These are phyloP conservation scores for Leptoteleia sp. DNA, from an alignment of 1,140 invertebrate genomes.

Conservation along the genomic window DNA sequence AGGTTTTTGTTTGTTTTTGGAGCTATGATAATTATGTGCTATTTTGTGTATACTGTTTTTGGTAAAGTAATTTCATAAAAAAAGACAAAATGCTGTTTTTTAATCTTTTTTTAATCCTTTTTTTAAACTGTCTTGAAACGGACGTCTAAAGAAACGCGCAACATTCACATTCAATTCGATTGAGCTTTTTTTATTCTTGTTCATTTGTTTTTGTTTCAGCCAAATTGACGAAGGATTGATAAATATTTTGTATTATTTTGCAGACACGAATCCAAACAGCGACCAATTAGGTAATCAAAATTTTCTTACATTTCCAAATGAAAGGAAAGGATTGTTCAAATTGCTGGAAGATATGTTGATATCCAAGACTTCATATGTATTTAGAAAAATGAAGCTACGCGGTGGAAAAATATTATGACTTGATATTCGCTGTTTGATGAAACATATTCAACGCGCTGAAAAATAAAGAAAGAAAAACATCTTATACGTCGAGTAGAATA, in stretches of 20 bases:
- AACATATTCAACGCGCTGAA: constrained; percentile 10
- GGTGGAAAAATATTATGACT: constrained; percentile 43
- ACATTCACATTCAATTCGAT: no score
- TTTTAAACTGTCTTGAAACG: no score
- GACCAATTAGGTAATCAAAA: constrained; percentile 37
- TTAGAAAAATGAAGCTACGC: constrained; percentile 40
- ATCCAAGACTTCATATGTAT: constrained; percentile 17
- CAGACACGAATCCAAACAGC: constrained; percentile 23
- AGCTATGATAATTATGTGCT: no score
- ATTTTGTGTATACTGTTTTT: no score
- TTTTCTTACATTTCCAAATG: constrained; percentile 32
- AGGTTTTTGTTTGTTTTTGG: no score
- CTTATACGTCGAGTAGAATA: constrained; percentile 7
- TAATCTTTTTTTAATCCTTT: no score
- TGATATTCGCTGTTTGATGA: constrained; percentile 21
- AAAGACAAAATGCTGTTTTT: no score
- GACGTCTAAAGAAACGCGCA: no score
- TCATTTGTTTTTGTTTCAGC: no score
- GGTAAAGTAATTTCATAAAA: no score
- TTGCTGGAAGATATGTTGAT: constrained; percentile 26
- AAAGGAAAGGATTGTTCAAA: constrained; percentile 47
- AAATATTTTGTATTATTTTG: constrained; percentile 31
- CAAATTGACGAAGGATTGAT: not conserved
- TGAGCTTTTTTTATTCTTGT: no score
- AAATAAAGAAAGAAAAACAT: constrained; percentile 20